These are phyloP conservation scores for Sebastes itinus DNA, from an alignment of 2,797 vertebrate species.

Conservation along the genomic window DNA sequence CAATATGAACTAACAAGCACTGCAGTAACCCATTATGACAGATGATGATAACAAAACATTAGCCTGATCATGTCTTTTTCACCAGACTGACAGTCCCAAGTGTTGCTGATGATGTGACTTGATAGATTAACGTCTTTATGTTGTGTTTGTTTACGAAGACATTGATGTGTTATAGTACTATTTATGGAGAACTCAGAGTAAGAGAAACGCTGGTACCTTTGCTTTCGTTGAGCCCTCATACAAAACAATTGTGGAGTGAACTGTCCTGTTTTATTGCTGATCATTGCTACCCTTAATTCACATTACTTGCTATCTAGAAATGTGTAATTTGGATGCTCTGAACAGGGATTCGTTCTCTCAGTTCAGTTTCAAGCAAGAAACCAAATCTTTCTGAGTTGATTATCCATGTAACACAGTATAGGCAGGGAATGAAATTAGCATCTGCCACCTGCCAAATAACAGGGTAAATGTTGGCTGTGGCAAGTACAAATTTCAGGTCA, in stretches of 20 bases:
- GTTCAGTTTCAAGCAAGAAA: neutral
- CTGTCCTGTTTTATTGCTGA: neutral
- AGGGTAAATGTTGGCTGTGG: too few species aligned
- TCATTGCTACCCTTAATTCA: neutral
- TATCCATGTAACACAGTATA: neutral
- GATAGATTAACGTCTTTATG: neutral
- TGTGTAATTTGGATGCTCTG: neutral
- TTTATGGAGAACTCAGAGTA: neutral
- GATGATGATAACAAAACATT: neutral
- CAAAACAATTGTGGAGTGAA: neutral
- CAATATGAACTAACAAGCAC: neutral
- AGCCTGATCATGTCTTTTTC: neutral
- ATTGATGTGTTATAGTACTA: too few species aligned
- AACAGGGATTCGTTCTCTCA: neutral
- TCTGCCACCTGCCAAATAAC: too few species aligned
- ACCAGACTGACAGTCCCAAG: neutral
- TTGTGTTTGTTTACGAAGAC: neutral
- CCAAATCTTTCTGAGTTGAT: neutral
- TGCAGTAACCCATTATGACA: neutral
- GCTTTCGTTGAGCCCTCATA: neutral
- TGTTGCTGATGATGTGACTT: neutral
- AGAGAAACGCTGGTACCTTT: neutral
- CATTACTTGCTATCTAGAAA: neutral
- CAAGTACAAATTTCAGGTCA: accelerated
- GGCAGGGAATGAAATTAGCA: too few species aligned